Conservation (phyloP, 2,113 vertebrate genomes). For the Brachypteracias leptosomus region DNA sequence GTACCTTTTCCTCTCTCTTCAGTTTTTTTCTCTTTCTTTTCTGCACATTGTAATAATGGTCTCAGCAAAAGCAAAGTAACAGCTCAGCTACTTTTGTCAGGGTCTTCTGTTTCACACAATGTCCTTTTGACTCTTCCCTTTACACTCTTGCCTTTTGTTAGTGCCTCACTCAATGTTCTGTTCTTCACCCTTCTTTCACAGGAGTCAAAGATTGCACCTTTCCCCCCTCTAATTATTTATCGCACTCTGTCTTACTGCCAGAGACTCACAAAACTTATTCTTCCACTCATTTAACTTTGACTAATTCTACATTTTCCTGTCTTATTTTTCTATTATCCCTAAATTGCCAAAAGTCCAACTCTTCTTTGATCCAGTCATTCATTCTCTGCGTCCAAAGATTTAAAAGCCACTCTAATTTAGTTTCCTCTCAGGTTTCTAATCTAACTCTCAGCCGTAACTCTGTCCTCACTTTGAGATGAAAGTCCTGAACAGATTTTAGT, state of each 20-base stretch:
- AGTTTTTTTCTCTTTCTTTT: not conserved
- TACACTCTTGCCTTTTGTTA: not conserved
- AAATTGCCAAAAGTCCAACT: not conserved
- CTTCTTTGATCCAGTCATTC: not conserved
- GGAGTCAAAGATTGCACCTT: not conserved
- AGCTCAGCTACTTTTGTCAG: not conserved
- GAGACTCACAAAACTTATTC: not conserved
- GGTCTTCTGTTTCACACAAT: not conserved
- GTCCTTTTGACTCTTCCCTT: not conserved
- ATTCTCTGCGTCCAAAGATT: not conserved
- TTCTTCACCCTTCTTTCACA: not conserved
- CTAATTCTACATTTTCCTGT: not conserved
- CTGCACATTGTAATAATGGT: not conserved
- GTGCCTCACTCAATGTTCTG: not conserved
- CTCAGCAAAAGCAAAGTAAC: not conserved
- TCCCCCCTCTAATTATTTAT: not conserved
- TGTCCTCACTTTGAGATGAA: not conserved
- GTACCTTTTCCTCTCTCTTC: not conserved
- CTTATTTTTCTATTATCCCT: not conserved
- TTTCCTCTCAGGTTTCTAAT: not conserved
- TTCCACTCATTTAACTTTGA: not conserved
- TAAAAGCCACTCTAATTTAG: not conserved
- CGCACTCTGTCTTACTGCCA: not conserved
- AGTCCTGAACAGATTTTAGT: not conserved
- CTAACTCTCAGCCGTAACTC: not conserved